Evolutionary conservation across 2,113 vertebrate genomes (phyloP).

Genomic region (Polyodon spathula): DNA sequence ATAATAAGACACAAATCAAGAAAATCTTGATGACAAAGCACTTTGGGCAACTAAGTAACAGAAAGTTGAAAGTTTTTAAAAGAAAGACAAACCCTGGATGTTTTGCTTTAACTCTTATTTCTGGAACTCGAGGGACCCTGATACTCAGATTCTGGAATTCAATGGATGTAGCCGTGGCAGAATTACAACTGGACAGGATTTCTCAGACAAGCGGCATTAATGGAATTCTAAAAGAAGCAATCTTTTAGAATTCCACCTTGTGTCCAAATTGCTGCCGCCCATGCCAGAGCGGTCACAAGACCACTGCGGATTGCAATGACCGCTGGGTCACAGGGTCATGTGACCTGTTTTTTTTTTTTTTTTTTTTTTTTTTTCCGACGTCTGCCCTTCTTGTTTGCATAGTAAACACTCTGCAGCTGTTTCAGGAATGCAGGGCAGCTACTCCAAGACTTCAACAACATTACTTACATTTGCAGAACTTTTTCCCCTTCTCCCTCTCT

Average conservation of each 20-base stretch:
- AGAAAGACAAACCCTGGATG: too few relatives aligned
- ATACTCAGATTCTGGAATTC: too few relatives aligned
- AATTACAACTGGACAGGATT: too few relatives aligned
- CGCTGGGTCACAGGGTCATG: slow-evolving; percentile 61
- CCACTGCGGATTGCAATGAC: slow-evolving; percentile 11
- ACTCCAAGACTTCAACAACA: slow-evolving; percentile 59
- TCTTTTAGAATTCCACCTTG: slow-evolving; percentile 35
- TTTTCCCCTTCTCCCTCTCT: slow-evolving; percentile 43
- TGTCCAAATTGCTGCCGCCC: background rate
- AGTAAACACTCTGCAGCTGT: slow-evolving; percentile 89
- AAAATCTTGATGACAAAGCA: too few relatives aligned
- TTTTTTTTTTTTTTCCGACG: slow-evolving; percentile 69
- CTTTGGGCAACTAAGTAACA: too few relatives aligned
- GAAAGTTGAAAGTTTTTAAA: too few relatives aligned
- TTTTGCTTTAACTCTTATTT: too few relatives aligned
- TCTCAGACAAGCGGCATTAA: too few relatives aligned
- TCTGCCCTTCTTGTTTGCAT: slow-evolving; percentile 63
- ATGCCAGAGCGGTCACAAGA: slow-evolving; percentile 26
- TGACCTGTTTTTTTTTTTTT: slow-evolving; percentile 69
- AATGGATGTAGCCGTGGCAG: too few relatives aligned
- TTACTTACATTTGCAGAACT: slow-evolving; percentile 62
- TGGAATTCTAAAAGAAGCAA: slow-evolving; percentile 9
- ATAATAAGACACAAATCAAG: too few relatives aligned
- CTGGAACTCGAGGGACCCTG: too few relatives aligned
- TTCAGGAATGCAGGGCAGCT: slow-evolving; percentile 62